Evolutionary conservation across 1,140 invertebrate genomes (phyloP), one percentile per base, ranked within the genome.

Genomic region (Orchestia grillus): DNA sequence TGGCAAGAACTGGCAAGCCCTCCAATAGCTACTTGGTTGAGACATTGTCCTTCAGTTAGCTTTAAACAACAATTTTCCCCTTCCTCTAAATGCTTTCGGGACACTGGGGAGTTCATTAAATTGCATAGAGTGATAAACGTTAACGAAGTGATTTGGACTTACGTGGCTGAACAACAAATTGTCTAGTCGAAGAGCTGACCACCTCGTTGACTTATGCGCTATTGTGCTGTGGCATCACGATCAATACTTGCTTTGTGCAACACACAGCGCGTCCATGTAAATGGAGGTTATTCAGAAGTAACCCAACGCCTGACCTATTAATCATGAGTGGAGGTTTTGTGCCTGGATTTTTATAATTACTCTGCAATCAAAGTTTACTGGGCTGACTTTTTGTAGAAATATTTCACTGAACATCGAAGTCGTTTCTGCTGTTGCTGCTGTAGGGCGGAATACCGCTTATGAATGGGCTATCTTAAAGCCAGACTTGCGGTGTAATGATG

Each of bases 91-190:
- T 77, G 62, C 62, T 77, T 77, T 77, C 62, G 36, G 36, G 62
- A 77, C 62, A 3, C 1, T 77, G 19, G 6, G 28, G 62, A 19
- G 28, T 77, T 77, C 62, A 77, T 77, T 77, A 77, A 77, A 77
- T 77, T 77, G 62, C 62, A 36, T 77, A 77, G 62, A 77, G 42
- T 44, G 88, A 91, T 91, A 42, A 91, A 91, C 88, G 88, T 43
- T 91, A 91, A 91, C 88, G 44, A 44, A 91, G 88, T 44, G 88
- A 42, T 44, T 43, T 43, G 88, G 44, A 91, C 88, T 42, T 43
- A 41, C 41, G 88, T 42, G 88, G 44, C 88, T 91, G 41, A 4
- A 36, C 88, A 42, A 43, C 44, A 91, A 44, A 91, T 91, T 91
- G 41, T 91, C 88, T 91, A 19, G 44, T 44, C 44, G 88, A 44